Base-by-base conservation (phyloP, 2,888 invertebrate species). In the Caenorhabditis sp. region DNA sequence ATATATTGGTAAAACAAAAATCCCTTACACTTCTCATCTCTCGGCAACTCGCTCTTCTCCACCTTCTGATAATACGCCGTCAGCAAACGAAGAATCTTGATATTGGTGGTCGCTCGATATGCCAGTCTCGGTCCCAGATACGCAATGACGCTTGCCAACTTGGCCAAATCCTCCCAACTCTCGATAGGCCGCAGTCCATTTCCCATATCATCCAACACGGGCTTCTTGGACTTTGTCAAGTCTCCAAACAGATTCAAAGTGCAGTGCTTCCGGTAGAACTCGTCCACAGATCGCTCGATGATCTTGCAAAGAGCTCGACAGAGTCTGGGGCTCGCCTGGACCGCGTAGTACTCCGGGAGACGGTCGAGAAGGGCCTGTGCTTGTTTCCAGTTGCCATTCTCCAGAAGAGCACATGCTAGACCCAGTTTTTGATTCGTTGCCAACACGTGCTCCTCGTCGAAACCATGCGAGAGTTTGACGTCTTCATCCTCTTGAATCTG, bases 341-440 rank as follows among this genome's bases (percentile, higher is more conserved):
- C 87, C 22, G 93, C 93, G 79, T 90, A 91, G 58, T 70, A 89
- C 77, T 95, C 95, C 0, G 98, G 98, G 83, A 98, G 94, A 73
- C 95, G 94, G 88, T 95, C 95, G 35, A 96, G 95, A 79, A 99
- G 94, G 86, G 94, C 94, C 83, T 95, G 94, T 3, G 96, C 96
- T 91, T 95, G 95, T 22, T 95, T 94, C 98, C 98, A 98, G 89
- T 96, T 96, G 1, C 96, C 97, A 86, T 97, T 95, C 58, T 95
- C 94, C 10, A 98, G 93, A 63, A 98, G 93, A 0, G 97, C 96
- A 92, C 97, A 96, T 90, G 96, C 95, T 28, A 99, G 94, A 31
- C 97, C 96, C 90, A 97, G 95, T 93, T 98, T 98, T 93, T 99
- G 98, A 94, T 99, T 98, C n/a, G 69, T 69, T 6, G 82, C 81